Conservation (phyloP, 1,140 invertebrate species). For the Centruroides vittatus region DNA sequence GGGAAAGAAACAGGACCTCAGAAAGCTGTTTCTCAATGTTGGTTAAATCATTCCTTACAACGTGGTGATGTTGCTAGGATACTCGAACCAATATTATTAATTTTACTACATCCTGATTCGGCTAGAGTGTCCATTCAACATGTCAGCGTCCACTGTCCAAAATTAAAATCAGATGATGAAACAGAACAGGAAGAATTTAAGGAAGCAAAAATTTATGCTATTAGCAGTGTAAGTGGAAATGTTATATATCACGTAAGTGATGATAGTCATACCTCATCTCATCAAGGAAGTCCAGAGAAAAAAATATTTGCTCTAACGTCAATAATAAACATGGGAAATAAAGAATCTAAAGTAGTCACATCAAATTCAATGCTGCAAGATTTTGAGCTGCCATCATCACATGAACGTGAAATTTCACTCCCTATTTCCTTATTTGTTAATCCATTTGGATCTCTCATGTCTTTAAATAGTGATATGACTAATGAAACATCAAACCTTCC, state of each 20-base stretch:
- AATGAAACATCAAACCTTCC: slow-evolving; percentile 4
- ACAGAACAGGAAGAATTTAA: slow-evolving; percentile 16
- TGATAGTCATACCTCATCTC: slow-evolving; percentile 15
- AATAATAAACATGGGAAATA: slow-evolving; percentile 6
- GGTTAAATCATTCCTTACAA: slow-evolving; percentile 54
- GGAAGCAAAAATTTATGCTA: slow-evolving; percentile 60
- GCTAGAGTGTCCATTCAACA: slow-evolving; percentile 72
- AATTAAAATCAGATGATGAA: slow-evolving; percentile 18
- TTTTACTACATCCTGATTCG: slow-evolving; percentile 65
- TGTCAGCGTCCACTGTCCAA: slow-evolving; percentile 46
- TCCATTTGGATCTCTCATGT: slow-evolving; percentile 31
- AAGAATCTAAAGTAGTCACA: slow-evolving; percentile 27
- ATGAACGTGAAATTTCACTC: slow-evolving; percentile 22
- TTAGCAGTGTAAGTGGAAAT: slow-evolving; percentile 71
- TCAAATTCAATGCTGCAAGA: slow-evolving; percentile 36
- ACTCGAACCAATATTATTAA: slow-evolving; percentile 59
- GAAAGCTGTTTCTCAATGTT: slow-evolving; percentile 53
- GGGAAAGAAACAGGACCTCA: slow-evolving; percentile 50
- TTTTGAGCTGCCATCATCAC: slow-evolving; percentile 35
- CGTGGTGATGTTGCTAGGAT: slow-evolving; percentile 60
- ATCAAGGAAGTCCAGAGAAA: slow-evolving; percentile 13
- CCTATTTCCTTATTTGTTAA: slow-evolving; percentile 40
- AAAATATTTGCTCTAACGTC: slow-evolving; percentile 18
- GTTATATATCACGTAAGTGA: slow-evolving; percentile 61
- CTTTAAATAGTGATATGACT: slow-evolving; percentile 15